Evolutionary conservation across 2,113 vertebrate species (phyloP), one percentile per base, ranked within the genome.

Genomic region (Nanorana parkeri): DNA sequence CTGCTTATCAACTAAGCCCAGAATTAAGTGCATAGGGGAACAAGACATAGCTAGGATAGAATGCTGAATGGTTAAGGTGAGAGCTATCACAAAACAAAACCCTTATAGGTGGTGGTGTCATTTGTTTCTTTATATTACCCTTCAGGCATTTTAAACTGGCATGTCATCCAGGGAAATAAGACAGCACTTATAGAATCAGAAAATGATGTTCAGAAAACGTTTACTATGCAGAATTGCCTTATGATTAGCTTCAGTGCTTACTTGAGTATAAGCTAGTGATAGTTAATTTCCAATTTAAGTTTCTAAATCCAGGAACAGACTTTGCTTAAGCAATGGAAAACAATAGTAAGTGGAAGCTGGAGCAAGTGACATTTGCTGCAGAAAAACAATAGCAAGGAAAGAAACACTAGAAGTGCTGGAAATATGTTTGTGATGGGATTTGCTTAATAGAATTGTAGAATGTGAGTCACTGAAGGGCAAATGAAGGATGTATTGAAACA

Each of bases 391-490:
- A 81, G 32, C 36, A 54, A 17, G 17, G 11, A 29, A 51, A 26
- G 68, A 32, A 52, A 51, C 23, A 36, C 10, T 29, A 21, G 64
- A 64, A 26, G 16, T 69, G 13, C 26, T 64, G 24, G 54, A 55
- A 73, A 64, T 71, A 63, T 72, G 4, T 81, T n/a, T 64, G 41
- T 61, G n/a, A 81, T 81, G 68, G 47, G 29, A 73, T 54, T 73
- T 29, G 21, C 20, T 36, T 81, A 73, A 54, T 55, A 32, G 19
- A 20, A 16, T 8, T 29, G 24, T 61, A 24, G 79, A 65, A 65
- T 56, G 24, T 20, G 56, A 81, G 47, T 68, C 47, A 54, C 68
- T 73, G 68, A 81, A 72, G 60, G 79, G 60, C 79, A 81, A 81
- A 65, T 72, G 68, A 81, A 81, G 79, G 69, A 72, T 55, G 55